Conservation (phyloP, 1,140 invertebrate genomes). For the Drosophila navojoa region DNA sequence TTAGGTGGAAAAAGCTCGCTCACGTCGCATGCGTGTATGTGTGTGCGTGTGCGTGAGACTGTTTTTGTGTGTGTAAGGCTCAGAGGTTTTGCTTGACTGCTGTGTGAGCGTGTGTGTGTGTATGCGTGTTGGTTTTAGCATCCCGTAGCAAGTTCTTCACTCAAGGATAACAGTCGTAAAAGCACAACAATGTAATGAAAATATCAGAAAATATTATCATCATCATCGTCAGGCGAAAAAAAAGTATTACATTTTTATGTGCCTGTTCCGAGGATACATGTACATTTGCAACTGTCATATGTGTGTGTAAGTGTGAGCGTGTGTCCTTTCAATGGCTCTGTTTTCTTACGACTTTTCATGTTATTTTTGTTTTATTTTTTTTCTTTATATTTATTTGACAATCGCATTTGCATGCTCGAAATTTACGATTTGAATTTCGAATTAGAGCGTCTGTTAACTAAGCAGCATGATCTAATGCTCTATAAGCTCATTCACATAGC, state of each 20-base stretch:
- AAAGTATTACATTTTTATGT: conserved; percentile 54
- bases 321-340: conserved; percentile 29
- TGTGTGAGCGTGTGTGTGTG: conserved; percentile 23
- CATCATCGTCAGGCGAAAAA: conserved; percentile 45
- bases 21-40: conserved; percentile 59
- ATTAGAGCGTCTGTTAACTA: conserved; percentile 14
- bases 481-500: conserved; percentile 10
- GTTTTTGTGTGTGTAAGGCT: conserved; percentile 42
- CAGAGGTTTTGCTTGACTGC: conserved; percentile 24
- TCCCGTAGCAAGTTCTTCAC: conserved; percentile 81
- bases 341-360: conserved; percentile 47
- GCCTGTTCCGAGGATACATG: conserved; percentile 30
- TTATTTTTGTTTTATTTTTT: conserved; percentile 31
- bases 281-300: conserved; percentile 4
- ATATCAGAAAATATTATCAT: conserved; percentile 82
- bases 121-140: conserved; percentile 58
- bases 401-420: conserved; percentile 57
- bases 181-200: conserved; percentile 82
- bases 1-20: conserved; percentile 72
- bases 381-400: conserved; percentile 49
- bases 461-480: conserved; percentile 8
- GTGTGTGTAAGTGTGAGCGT: conserved; percentile 16
- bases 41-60: conserved; percentile 38
- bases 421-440: conserved; percentile 57
- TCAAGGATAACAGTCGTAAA: conserved; percentile 82